These are phyloP conservation scores for Hepsetus odoe DNA, from an alignment of 2,113 vertebrate species.

Conservation along the genomic window DNA sequence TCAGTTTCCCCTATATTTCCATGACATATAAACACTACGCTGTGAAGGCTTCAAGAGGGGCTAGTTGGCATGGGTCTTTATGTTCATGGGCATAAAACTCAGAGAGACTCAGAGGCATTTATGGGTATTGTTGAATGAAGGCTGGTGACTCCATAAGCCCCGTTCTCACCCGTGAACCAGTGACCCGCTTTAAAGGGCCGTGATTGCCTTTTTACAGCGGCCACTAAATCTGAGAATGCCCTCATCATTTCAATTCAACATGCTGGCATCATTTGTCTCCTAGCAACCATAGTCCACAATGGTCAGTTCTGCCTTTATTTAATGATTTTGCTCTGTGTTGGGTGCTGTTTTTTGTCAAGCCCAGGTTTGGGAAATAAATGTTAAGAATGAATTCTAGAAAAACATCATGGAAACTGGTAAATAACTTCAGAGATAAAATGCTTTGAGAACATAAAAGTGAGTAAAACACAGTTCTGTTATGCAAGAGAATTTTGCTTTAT, in stretches of 20 bases:
- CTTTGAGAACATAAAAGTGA: neutral
- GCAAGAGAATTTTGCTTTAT: too few relatives aligned
- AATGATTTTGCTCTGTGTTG: conserved; percentile 32
- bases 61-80: neutral
- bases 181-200: conserved; percentile 72
- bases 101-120: conserved; percentile 49
- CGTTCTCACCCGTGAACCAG: conserved; percentile 66
- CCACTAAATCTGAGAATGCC: conserved; percentile 64
- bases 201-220: conserved; percentile 74
- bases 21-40: conserved; percentile 30
- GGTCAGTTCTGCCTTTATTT: conserved; percentile 55
- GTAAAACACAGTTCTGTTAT: neutral
- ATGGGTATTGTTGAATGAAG: conserved; percentile 60
- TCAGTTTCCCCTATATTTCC: neutral
- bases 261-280: conserved; percentile 60
- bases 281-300: conserved; percentile 68
- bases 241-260: conserved; percentile 46
- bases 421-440: neutral
- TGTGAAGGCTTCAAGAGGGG: neutral
- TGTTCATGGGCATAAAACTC: conserved; percentile 16
- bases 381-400: conserved; percentile 14
- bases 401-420: neutral
- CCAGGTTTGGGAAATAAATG: neutral
- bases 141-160: conserved; percentile 54
- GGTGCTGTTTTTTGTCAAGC: conserved; percentile 32